Evolutionary conservation across 23 tunicate genomes (phyloP), one percentile per base, ranked within the genome.

Genomic region (Ciona savignyi): DNA sequence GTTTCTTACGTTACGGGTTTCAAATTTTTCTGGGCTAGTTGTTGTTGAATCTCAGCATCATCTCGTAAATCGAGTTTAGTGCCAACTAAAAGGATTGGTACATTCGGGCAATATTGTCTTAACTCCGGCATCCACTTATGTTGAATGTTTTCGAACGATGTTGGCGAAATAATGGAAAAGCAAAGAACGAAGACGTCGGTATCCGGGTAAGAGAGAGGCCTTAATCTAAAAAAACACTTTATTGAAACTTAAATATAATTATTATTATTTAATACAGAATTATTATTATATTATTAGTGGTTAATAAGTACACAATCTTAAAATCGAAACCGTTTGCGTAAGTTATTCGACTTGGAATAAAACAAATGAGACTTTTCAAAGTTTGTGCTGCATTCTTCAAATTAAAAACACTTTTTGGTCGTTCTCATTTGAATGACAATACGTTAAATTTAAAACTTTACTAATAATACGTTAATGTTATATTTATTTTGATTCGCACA

Each of bases 71-170:
- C 86, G 26, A 74, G 68, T 81, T 81, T 81, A 0, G 86, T 81
- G 6, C 63, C 86, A 21, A 81, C 86, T 3, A 81, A 35, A 2
- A 74, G 31, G n/a, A 81, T 35, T 6, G 86, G 86, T 15, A 81
- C 79, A 9, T 51, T 42, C 19, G 79, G 79, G 25, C 75, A 71
- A 29, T 81, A 65, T 21, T 65, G 79, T 35, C 30, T 74, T 6
- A 81, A 32, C 32, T 81, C 86, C 15, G 86, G 86, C 22, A 81
- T 74, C 86, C 86, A 81, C 35, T 81, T 81, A 1, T 29, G 70
- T 56, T 32, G 32, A 0, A 81, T 63, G 32, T 81, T 81, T 74
- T 81, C 86, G 29, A 35, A 81, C 34, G 86, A 73, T 15, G 79
- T 64, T 6, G 67, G 79, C 23, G 79, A 81, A 26, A 60, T 67